Percentiles rank a stretch among this genome's conserved stretches.
phyloP scores from a whole-genome alignment of 2,888 invertebrate species.

The Eugnorisma glareosa region DNA sequence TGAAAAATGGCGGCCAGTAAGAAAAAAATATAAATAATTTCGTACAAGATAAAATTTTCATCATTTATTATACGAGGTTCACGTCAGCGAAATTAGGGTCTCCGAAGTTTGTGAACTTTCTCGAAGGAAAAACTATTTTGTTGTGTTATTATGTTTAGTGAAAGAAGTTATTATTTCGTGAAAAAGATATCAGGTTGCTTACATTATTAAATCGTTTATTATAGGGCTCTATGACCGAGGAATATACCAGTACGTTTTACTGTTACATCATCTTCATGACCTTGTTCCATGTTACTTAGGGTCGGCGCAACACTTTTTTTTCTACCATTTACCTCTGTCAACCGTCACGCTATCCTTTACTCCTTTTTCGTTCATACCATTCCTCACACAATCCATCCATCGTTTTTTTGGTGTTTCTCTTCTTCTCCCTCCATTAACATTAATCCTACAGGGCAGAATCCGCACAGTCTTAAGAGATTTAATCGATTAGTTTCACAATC shows the following conservation, averaged over 20 bases:
- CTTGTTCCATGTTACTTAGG: too few relatives aligned
- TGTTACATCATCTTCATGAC: too few relatives aligned
- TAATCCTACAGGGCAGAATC: too few relatives aligned
- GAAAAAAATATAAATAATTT: conserved; percentile 65
- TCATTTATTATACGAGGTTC: conserved; percentile 56
- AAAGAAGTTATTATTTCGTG: conserved; percentile 10
- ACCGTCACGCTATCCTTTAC: too few relatives aligned
- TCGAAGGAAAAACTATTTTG: conserved; percentile 39
- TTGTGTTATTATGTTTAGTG: conserved; percentile 13
- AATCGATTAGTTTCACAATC: too few relatives aligned
- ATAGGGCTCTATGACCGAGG: not conserved
- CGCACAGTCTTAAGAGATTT: too few relatives aligned
- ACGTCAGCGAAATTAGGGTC: conserved; percentile 55
- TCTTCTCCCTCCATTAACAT: too few relatives aligned
- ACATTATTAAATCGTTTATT: conserved; percentile 29
- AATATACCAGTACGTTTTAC: not conserved
- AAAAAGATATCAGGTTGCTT: not conserved
- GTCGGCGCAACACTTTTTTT: too few relatives aligned
- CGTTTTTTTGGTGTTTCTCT: too few relatives aligned
- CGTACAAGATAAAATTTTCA: conserved; percentile 59
- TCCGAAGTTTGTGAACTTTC: conserved; percentile 45
- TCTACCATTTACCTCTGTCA: too few relatives aligned
- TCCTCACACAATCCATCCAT: too few relatives aligned
- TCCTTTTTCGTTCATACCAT: too few relatives aligned
- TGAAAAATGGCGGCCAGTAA: conserved; percentile 67